A percentile compares a stretch with the other conserved stretches of the same genome.
Conservation (phyloP, 1,140 invertebrate species). For the Papilio xuthus region DNA sequence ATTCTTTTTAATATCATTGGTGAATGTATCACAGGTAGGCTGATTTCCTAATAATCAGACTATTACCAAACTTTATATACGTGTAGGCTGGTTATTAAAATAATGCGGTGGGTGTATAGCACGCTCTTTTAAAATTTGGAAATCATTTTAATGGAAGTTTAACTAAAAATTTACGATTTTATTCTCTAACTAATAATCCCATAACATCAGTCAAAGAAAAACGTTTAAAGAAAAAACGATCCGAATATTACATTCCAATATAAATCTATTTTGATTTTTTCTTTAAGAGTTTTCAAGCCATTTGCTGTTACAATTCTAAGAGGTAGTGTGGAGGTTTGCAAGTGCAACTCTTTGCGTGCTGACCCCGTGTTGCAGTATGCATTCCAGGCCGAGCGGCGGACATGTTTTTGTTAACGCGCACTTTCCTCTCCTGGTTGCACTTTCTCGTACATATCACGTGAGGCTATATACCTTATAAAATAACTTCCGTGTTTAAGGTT, state of each 20-base stretch:
- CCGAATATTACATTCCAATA: no score
- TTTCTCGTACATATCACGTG: conserved; percentile 50
- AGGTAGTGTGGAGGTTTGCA: background rate
- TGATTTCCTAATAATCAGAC: background rate
- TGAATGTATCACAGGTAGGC: background rate
- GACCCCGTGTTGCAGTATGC: conserved; percentile 43
- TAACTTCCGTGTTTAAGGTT: background rate
- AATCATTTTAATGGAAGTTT: background rate
- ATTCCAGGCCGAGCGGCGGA: conserved; percentile 52
- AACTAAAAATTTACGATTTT: background rate
- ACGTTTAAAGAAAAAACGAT: no score
- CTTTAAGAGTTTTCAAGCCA: background rate
- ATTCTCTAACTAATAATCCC: background rate
- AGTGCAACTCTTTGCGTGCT: conserved; percentile 31
- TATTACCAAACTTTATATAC: conserved; percentile 35
- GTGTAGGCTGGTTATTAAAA: conserved; percentile 56
- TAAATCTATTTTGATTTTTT: background rate
- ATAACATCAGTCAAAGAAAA: background rate
- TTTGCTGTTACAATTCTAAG: conserved; percentile 26
- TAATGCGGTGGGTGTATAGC: conserved; percentile 25
- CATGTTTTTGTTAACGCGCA: conserved; percentile 59
- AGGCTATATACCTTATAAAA: conserved; percentile 25
- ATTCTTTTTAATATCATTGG: background rate
- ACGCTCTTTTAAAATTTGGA: background rate
- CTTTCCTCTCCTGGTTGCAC: conserved; percentile 61